These are phyloP conservation scores for Micoletzkya japonica DNA, from an alignment of 2,888 invertebrate species.

Conservation along the genomic window DNA sequence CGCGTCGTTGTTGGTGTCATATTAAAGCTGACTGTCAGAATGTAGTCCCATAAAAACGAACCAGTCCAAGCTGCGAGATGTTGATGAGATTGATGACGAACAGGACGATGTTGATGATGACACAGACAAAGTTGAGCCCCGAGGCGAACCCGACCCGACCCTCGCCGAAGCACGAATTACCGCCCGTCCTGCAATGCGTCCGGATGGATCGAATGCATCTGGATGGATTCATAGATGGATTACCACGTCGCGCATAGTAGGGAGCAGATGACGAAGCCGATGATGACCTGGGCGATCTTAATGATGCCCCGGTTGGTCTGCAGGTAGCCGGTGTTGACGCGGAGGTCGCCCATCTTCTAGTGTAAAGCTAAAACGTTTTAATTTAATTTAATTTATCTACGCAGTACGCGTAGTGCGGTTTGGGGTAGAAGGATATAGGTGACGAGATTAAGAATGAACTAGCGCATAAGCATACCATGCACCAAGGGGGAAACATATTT, in stretches of 20 bases:
- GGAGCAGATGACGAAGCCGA: conserved; percentile 59
- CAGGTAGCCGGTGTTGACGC: conserved; percentile 50
- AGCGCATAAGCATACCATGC: no score
- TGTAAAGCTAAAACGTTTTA: no score
- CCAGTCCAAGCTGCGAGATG: conserved; percentile 50
- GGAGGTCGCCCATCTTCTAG: conserved; percentile 44
- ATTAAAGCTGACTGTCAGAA: no score
- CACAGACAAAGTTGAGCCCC: conserved; percentile 49
- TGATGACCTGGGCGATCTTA: conserved; percentile 42
- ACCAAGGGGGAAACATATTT: no score
- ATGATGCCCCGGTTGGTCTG: conserved; percentile 41
- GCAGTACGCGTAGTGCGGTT: no score
- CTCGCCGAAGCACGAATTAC: conserved; percentile 52
- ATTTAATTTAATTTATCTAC: no score
- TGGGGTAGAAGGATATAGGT: no score
- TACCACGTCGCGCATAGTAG: conserved; percentile 54
- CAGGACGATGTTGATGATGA: conserved; percentile 52
- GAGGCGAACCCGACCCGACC: conserved; percentile 53
- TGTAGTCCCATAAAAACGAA: no score
- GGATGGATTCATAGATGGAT: no score
- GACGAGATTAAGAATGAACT: no score
- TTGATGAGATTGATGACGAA: conserved; percentile 56
- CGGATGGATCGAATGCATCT: conserved; percentile 3
- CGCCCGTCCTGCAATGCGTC: conserved; percentile 50
- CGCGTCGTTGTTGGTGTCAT: no score